These are phyloP conservation scores for Machimus rusticus DNA, from an alignment of 2,888 invertebrate genomes.

Conservation along the genomic window DNA sequence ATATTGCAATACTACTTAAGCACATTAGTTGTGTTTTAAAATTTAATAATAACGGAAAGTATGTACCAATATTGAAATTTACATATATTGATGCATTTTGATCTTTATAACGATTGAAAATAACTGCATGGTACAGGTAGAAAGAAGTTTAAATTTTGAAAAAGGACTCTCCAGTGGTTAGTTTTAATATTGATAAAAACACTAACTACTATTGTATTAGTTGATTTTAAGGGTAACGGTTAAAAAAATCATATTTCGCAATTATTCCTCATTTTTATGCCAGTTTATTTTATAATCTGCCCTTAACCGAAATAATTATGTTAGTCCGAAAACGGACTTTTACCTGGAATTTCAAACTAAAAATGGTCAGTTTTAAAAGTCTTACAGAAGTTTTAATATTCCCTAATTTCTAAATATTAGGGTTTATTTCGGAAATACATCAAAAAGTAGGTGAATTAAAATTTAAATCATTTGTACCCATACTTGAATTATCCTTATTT, in stretches of 20 bases:
- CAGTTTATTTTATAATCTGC: neutral
- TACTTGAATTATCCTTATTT: too few relatives aligned
- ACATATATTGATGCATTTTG: neutral
- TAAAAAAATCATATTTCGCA: neutral
- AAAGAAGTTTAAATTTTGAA: neutral
- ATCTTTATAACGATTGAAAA: neutral
- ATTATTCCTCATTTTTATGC: neutral
- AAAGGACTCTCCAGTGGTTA: neutral
- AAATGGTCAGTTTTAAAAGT: too few relatives aligned
- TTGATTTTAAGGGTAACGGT: neutral
- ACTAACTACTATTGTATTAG: neutral
- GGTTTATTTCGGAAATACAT: too few relatives aligned
- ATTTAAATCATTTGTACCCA: too few relatives aligned
- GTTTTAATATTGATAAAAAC: neutral
- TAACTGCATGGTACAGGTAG: neutral
- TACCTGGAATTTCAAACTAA: too few relatives aligned
- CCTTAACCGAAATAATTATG: too few relatives aligned
- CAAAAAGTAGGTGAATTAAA: too few relatives aligned
- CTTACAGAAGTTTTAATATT: too few relatives aligned
- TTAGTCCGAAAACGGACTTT: too few relatives aligned
- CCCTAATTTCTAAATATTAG: too few relatives aligned
- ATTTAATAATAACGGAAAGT: neutral
- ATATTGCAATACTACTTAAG: neutral
- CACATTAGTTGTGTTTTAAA: neutral
- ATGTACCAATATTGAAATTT: neutral